Base-by-base conservation (phyloP, 2,113 vertebrate genomes). In the Dolichotis patagonum region DNA sequence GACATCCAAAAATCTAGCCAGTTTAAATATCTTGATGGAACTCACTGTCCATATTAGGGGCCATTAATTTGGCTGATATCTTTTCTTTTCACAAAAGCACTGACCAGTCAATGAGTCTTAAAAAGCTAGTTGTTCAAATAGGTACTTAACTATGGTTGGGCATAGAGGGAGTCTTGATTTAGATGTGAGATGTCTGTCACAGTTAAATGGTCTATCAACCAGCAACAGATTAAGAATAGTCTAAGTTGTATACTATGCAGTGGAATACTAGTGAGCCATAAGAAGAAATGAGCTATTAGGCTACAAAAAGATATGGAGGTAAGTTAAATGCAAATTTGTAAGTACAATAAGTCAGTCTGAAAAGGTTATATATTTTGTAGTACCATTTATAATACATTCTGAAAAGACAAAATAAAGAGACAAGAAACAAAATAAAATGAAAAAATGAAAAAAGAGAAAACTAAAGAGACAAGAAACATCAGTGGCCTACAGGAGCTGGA, bases 41-140 rank as follows among this genome's bases (percentile, higher is more conserved):
- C 8, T 73, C 14, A 73, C 82, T 80, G 19, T 7, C 82, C 5
- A 83, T 94, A 63, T 89, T 84, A 95, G 12, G 85, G 41, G 71
- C 32, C 35, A 80, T 84, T 93, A 71, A 92, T 93, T 65, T 88
- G n/a, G 32, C 19, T 80, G 77, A 92, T 65, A 92, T 83, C 24
- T 92, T 95, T 81, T 81, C 63, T 82, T 87, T 85, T 77, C 24
- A 35, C 56, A 88, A 67, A 81, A 88, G 30, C 80, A 91, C 10
- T 60, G 30, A 35, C 32, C 56, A 95, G 35, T 56, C 88, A 91
- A 69, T 83, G n/a, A 86, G 35, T 85, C 38, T 92, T 80, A 88
- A 84, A 73, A 54, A 38, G 90, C 13, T 90, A 11, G 46, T 65
- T 86, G 26, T 83, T 90, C 90, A 93, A 90, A 92, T 32, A 87